These are phyloP conservation scores for Mesorhabditis spiculigera DNA, from an alignment of 2,888 invertebrate genomes.

Conservation along the genomic window DNA sequence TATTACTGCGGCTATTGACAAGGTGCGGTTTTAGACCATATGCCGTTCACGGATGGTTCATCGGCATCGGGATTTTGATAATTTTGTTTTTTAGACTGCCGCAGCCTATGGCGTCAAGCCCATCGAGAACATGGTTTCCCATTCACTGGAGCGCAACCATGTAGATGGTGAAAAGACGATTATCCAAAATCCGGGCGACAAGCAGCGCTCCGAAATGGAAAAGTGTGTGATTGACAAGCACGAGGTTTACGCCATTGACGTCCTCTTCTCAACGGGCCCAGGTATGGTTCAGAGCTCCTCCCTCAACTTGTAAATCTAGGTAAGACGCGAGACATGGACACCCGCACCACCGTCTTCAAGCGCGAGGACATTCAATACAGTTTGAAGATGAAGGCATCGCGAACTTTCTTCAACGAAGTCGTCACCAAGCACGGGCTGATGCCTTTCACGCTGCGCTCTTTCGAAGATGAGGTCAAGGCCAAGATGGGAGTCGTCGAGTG, in stretches of 20 bases:
- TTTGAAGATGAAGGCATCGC: conserved; percentile 91
- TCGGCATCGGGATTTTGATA: not conserved
- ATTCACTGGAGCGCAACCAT: conserved; percentile 75
- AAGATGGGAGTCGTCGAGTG: conserved; percentile 97
- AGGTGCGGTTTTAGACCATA: conserved; percentile 17
- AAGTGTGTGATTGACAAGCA: conserved; percentile 90
- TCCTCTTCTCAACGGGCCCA: conserved; percentile 91
- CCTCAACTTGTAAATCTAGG: conserved; percentile 23
- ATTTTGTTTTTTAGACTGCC: conserved; percentile 64
- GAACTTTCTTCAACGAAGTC: conserved; percentile 67
- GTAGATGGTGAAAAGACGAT: conserved; percentile 92
- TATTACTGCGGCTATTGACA: conserved; percentile 47
- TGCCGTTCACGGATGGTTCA: too few relatives aligned
- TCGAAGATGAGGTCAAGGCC: conserved; percentile 91
- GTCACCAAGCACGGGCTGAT: conserved; percentile 71
- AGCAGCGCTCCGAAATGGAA: conserved; percentile 82
- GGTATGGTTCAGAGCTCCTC: conserved; percentile 67
- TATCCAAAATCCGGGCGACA: conserved; percentile 91
- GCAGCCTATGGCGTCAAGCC: conserved; percentile 93
- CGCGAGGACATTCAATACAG: conserved; percentile 89
- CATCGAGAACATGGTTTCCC: conserved; percentile 78
- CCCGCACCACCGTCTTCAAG: conserved; percentile 93
- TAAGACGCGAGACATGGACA: conserved; percentile 84
- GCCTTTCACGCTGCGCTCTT: conserved; percentile 84
- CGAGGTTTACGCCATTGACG: conserved; percentile 97